Base-by-base conservation (phyloP, 2,888 invertebrate species). In the Volucella bombylans region DNA sequence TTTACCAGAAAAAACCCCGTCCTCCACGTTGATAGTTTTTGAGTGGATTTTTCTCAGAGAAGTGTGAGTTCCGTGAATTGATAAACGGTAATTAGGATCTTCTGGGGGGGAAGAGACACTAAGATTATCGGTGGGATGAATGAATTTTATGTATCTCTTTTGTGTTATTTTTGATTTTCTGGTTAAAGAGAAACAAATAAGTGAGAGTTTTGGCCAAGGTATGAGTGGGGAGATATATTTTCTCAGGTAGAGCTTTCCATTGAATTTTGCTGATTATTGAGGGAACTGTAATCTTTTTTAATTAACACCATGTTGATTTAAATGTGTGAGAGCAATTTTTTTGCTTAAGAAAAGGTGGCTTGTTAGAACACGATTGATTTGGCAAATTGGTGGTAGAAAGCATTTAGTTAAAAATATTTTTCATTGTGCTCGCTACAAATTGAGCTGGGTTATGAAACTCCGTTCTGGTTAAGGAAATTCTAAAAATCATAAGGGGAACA, bases 1-100 rank as follows among this genome's bases (percentile, higher is more conserved):
- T 85, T 85, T 85, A 81, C 85, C 76, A 50, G 85, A 81, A 85
- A 85, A 85, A 85, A 81, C 76, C 85, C 85, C 81, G 43, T 18
- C 15, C 15, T 10, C n/a, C n/a, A 10, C 11, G 49, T 43, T 62
- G 59, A 52, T 43, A 10, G 41, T 45, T 43, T 54, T 62, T 47
- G 11, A 23, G 11, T 49, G 12, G 50, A 52, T 72, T 69, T 78
- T 52, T 43, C 50, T 52, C 39, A 57, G 82, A 76, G 76, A 61
- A 50, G 31, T 41, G 67, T 39, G 62, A 72, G 50, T 85, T 81
- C 76, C 49, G 52, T 39, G 85, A 81, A 81, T 31, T 45, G 50
- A 57, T 55, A 43, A 57, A 62, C n/a, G 38, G 57, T 39, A 49
- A 18, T 72, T 61, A 14, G 8, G 52, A 43, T 52, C 62, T 54